phyloP scores from a whole-genome alignment of 2,113 vertebrate species.

The Nesoenas mayeri region DNA sequence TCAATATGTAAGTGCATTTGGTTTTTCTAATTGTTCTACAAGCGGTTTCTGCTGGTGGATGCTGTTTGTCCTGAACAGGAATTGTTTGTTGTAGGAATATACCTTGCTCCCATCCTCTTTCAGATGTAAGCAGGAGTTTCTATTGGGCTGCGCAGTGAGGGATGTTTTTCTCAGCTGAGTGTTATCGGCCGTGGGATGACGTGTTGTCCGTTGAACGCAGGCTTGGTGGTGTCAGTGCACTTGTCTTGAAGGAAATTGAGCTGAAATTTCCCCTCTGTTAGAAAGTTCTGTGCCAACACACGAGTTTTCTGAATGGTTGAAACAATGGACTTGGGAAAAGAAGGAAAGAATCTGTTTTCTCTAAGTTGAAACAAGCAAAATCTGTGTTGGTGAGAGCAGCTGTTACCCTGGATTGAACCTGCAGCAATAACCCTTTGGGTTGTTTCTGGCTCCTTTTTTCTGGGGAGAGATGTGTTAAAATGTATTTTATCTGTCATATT shows the following conservation, averaged over 20 bases:
- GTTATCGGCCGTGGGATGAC: neutral
- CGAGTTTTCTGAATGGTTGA: neutral
- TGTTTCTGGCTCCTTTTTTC: neutral
- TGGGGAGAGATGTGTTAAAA: neutral
- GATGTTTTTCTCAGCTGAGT: neutral
- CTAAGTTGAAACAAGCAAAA: neutral
- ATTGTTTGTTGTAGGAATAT: neutral
- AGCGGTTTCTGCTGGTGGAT: neutral
- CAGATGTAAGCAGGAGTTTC: neutral
- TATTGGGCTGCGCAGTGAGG: fast-evolving
- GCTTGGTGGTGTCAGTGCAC: neutral
- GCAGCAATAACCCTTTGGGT: neutral
- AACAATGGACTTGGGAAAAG: neutral
- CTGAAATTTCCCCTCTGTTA: neutral
- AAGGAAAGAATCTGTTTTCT: neutral
- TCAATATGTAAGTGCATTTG: fast-evolving
- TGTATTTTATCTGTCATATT: neutral
- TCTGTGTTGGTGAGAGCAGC: fast-evolving
- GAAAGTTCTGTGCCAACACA: neutral
- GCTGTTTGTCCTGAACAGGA: neutral
- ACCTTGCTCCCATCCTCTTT: neutral
- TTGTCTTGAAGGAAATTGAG: fast-evolving
- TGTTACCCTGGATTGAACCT: neutral
- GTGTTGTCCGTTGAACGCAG: fast-evolving
- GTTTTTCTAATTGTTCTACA: neutral